Base-by-base conservation (phyloP, 2,113 vertebrate genomes). In the Epinephelus fuscoguttatus region DNA sequence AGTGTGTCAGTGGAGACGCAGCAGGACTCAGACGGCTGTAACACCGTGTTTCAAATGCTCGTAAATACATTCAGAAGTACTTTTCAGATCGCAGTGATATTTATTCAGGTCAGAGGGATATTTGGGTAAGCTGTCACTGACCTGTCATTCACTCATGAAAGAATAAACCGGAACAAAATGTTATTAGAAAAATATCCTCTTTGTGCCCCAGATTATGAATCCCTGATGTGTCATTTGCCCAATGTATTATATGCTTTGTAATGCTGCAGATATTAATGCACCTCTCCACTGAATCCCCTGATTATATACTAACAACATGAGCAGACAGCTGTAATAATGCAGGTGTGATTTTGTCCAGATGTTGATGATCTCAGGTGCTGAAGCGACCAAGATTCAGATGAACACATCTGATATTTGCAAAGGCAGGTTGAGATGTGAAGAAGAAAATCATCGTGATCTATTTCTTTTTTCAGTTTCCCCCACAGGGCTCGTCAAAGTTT, bases 141-240 rank as follows among this genome's bases (percentile, higher is more conserved):
- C 49, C 72, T 79, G 27, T 78, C 49, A 40, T 27, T 84, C 30
- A 50, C 30, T 15, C 40, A 40, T 79, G 33, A 71, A 76, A 74
- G 27, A 72, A 86, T 75, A 55, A 74, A 49, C 11, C 2, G 2
- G n/a, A 62, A 62, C 25, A 40, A 67, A 82, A 74, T 79, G 52
- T 33, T 73, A 87, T 89, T 79, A 81, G 57, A 75, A 67, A 76
- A 80, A 80, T 52, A 70, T 88, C 62, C 75, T 68, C 67, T 77
- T 69, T 84, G 66, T 71, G 72, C 27, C 14, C 4, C 50, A 66
- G 76, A 87, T 87, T 75, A 68, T 63, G 14, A 73, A 79, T 85
- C 64, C 15, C 21, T 7, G 3, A 75, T 37, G 49, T 75, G 61
- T 68, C 14, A 49, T 68, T 30, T 0, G 30, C 30, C 30, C 30